Evolutionary conservation across 2,888 invertebrate species (phyloP).

Genomic region (Clepsis dumicolana): DNA sequence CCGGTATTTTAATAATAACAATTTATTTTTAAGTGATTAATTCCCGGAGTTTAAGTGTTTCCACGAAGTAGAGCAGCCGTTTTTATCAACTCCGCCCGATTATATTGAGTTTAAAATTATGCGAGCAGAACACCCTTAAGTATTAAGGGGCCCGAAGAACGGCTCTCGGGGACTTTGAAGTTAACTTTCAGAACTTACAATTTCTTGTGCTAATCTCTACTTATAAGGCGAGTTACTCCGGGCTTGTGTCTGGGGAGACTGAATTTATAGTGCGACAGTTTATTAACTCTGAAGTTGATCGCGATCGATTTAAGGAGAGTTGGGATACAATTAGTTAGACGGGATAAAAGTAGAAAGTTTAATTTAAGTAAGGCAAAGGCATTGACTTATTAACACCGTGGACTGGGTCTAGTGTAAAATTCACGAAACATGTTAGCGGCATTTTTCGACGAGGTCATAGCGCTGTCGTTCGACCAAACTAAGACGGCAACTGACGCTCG

Average conservation of each 20-base stretch:
- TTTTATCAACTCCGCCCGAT: neutral
- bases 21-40: too few species aligned
- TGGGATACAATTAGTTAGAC: neutral
- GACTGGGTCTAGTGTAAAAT: too few species aligned
- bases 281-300: neutral
- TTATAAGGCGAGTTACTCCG: constrained; percentile 23
- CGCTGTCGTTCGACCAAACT: too few species aligned
- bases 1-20: too few species aligned
- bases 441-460: too few species aligned
- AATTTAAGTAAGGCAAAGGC: too few species aligned
- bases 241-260: constrained; percentile 10
- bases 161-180: constrained; percentile 27
- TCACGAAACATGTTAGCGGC: too few species aligned
- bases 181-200: constrained; percentile 30
- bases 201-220: constrained; percentile 35
- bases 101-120: constrained; percentile 41
- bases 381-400: too few species aligned
- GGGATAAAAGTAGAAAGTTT: too few species aligned
- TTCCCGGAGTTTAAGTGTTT: too few species aligned
- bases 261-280: constrained; percentile 21
- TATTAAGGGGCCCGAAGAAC: constrained; percentile 29
- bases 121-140: constrained; percentile 35
- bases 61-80: neutral
- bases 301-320: neutral
- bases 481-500: too few species aligned